Conservation (phyloP, 2,113 vertebrate species). For the Morone chrysops region DNA sequence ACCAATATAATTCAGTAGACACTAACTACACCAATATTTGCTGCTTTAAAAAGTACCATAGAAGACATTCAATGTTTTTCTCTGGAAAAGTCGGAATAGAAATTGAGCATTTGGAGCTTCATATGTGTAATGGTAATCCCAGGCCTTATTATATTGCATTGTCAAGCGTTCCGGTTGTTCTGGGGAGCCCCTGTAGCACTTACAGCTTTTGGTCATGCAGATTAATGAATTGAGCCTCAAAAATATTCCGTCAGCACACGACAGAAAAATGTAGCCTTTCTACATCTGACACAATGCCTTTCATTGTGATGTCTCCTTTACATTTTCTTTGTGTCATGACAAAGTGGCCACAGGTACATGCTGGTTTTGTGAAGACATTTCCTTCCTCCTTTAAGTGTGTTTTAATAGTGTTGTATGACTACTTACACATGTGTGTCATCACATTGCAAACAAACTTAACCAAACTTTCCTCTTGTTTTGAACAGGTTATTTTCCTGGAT, state of each 20-base stretch:
- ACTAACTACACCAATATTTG: background rate
- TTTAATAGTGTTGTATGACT: background rate
- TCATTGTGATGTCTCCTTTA: background rate
- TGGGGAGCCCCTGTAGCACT: background rate
- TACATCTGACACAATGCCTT: background rate
- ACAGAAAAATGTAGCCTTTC: background rate
- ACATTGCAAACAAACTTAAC: background rate
- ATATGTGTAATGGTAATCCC: background rate
- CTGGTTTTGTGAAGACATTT: background rate
- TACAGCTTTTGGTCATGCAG: background rate
- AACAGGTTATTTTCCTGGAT: slow-evolving; percentile 95
- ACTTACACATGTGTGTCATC: background rate
- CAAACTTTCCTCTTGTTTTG: slow-evolving; percentile 8
- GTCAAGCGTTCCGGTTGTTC: background rate
- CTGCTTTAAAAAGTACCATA: too few relatives aligned
- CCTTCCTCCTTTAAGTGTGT: background rate
- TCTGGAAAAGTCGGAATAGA: background rate
- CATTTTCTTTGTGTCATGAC: background rate
- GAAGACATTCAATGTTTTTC: too few relatives aligned
- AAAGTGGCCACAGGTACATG: background rate
- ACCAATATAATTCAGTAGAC: background rate
- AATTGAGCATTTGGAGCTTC: background rate
- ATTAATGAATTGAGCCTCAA: background rate
- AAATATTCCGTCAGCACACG: background rate
- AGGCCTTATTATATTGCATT: background rate